Conservation (phyloP, 1,140 invertebrate genomes). For the Drosophila tani region DNA sequence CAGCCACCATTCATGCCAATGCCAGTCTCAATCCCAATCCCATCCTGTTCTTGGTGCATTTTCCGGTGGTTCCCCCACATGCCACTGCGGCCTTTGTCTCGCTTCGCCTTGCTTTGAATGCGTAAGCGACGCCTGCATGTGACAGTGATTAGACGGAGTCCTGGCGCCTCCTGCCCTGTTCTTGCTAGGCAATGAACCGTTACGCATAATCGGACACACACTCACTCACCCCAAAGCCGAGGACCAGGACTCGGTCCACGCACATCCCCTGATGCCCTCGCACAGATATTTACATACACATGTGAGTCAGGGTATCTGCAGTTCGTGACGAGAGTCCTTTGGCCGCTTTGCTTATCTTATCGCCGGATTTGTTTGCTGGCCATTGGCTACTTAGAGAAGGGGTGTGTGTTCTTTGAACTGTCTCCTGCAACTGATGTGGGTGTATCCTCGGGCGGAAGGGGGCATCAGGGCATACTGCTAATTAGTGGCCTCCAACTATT, state of each 20-base stretch:
- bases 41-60: slow-evolving; percentile 27
- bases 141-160: slow-evolving; percentile 83
- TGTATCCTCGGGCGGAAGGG: neutral
- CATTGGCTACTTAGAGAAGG: slow-evolving; percentile 67
- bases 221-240: neutral
- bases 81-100: slow-evolving; percentile 55
- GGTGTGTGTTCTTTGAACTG: slow-evolving; percentile 55
- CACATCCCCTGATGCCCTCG: slow-evolving; percentile 9
- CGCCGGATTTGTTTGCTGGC: slow-evolving; percentile 38
- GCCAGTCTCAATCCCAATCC: neutral
- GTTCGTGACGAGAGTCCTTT: neutral
- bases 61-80: slow-evolving; percentile 14
- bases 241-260: neutral
- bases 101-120: slow-evolving; percentile 66
- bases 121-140: slow-evolving; percentile 79
- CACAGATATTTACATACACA: neutral
- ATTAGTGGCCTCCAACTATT: slow-evolving; percentile 60
- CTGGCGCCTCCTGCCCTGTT: slow-evolving; percentile 32
- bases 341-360: slow-evolving; percentile 30
- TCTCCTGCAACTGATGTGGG: slow-evolving; percentile 71
- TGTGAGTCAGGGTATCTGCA: neutral
- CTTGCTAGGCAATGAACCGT: slow-evolving; percentile 68
- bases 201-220: slow-evolving; percentile 61
- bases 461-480: slow-evolving; percentile 24
- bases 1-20: neutral